Evolutionary conservation across 2,113 vertebrate species (phyloP).

Genomic region (Struthidea cinerea): DNA sequence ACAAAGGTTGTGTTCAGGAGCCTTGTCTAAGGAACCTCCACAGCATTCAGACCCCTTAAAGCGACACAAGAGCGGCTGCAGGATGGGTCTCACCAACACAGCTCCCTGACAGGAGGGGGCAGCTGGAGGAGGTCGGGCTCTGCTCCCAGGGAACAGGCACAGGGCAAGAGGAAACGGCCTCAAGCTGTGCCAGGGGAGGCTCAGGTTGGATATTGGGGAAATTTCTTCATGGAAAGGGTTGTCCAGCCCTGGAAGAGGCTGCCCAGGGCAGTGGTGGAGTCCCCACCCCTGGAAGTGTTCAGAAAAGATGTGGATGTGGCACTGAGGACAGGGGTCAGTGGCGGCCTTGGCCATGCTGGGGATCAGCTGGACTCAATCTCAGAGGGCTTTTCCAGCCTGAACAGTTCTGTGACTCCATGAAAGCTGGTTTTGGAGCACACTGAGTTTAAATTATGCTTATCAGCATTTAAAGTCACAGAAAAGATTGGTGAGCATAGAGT

Average conservation of each 20-base stretch:
- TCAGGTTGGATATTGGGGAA: background rate
- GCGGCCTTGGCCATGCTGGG: background rate
- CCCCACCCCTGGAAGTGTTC: background rate
- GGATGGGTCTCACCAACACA: background rate
- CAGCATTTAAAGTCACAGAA: no score
- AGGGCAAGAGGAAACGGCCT: accelerated
- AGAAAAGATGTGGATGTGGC: background rate
- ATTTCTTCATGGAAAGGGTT: background rate
- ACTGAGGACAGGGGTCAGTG: background rate
- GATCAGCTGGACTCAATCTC: background rate
- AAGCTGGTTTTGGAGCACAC: background rate
- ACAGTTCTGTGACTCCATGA: background rate
- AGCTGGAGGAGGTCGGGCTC: accelerated
- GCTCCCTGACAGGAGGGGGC: background rate
- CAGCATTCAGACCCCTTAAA: background rate
- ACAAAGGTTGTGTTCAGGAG: background rate
- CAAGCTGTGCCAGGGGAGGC: background rate
- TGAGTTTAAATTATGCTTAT: background rate
- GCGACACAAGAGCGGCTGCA: background rate
- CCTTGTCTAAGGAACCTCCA: background rate
- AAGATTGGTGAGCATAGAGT: no score
- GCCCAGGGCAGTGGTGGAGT: background rate
- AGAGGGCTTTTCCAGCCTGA: background rate
- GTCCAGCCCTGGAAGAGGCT: background rate
- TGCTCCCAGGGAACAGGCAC: background rate